A percentile compares a stretch with the other conserved stretches of the same genome.
phyloP scores from a whole-genome alignment of 2,113 vertebrate species.

The Pionites leucogaster region DNA sequence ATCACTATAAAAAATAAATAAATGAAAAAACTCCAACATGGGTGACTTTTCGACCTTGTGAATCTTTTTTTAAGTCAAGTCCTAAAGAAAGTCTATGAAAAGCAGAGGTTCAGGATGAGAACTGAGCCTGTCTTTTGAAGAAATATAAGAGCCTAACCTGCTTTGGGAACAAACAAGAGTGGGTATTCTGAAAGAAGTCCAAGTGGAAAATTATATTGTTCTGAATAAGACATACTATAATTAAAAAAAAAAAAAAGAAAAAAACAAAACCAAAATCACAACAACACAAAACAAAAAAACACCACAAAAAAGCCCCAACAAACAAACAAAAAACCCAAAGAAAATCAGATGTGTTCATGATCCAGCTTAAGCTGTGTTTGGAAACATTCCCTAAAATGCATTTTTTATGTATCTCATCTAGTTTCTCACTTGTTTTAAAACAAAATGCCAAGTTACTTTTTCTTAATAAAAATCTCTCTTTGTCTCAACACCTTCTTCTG shows the following conservation, averaged over 20 bases:
- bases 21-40: not conserved
- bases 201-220: not conserved
- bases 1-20: not conserved
- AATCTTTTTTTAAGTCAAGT: not conserved
- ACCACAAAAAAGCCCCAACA: not conserved
- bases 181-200: not conserved
- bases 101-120: not conserved
- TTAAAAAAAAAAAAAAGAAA: not conserved
- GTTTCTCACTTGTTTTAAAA: not conserved
- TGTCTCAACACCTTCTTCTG: slow-evolving; percentile 42
- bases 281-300: not conserved
- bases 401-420: not conserved
- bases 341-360: not conserved
- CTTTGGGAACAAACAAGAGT: not conserved
- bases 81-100: not conserved
- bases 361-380: not conserved
- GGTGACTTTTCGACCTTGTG: not conserved
- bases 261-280: not conserved
- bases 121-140: not conserved
- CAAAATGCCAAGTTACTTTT: not conserved
- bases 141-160: rapidly evolving
- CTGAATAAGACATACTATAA: not conserved
- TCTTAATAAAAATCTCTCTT: not conserved
- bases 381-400: rapidly evolving
- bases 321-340: not conserved